Conservation (phyloP, 2,888 invertebrate genomes). For the Seira musarum region DNA sequence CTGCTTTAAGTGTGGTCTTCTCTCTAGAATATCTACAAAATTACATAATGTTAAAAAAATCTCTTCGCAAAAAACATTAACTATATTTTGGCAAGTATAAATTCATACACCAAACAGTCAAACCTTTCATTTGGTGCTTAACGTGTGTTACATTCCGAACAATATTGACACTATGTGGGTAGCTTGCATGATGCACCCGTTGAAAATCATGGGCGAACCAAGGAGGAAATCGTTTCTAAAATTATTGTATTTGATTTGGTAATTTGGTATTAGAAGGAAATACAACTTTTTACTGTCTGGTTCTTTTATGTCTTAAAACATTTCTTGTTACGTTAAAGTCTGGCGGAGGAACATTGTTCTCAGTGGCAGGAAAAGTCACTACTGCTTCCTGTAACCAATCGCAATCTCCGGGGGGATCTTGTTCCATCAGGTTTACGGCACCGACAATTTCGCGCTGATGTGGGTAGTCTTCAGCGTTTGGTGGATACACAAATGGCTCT, state of each 20-base stretch:
- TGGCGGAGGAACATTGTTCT: constrained; percentile 22
- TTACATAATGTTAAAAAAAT: neutral
- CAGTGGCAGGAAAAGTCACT: constrained; percentile 35
- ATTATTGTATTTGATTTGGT: neutral
- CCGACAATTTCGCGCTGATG: constrained; percentile 2
- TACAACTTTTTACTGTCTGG: too few relatives aligned
- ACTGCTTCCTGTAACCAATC: constrained; percentile 37
- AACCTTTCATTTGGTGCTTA: constrained; percentile 31
- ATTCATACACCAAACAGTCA: neutral
- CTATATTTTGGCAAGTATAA: neutral
- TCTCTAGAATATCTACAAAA: constrained; percentile 52
- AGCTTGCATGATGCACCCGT: constrained; percentile 36
- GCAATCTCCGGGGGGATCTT: constrained; percentile 41
- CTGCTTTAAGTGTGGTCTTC: constrained; percentile 45
- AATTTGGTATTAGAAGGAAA: neutral
- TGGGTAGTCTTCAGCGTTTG: constrained; percentile 20
- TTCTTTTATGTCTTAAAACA: neutral
- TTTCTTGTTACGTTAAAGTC: constrained; percentile 19
- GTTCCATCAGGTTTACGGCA: constrained; percentile 39
- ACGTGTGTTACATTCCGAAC: constrained; percentile 55
- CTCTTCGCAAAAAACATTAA: neutral
- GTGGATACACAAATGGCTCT: constrained; percentile 23
- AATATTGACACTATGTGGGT: constrained; percentile 34
- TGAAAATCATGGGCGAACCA: constrained; percentile 54
- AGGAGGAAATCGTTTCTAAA: constrained; percentile 55